Percentiles rank a stretch among this genome's conserved stretches.
Conservation (phyloP, 2,888 invertebrate genomes). For the Cantharis rufa region DNA sequence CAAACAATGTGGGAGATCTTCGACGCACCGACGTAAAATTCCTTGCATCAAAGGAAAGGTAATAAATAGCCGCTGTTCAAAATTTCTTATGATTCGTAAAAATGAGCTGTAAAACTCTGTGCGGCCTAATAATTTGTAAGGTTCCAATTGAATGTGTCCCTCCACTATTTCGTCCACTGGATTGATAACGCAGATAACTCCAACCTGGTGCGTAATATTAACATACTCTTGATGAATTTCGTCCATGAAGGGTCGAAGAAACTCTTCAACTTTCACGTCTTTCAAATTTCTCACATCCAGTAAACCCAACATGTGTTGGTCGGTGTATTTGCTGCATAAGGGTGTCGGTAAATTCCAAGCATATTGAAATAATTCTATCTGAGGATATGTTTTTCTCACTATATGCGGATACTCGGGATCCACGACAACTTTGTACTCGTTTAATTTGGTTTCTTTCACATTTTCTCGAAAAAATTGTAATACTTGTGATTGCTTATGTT, state of each 20-base stretch:
- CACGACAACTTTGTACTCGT: neutral
- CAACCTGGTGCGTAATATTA: slow-evolving; percentile 64
- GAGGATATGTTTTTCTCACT: neutral
- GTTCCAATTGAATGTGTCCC: slow-evolving; percentile 56
- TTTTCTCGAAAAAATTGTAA: neutral
- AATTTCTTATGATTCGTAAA: slow-evolving; percentile 60
- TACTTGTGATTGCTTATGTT: neutral
- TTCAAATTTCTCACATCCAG: slow-evolving; percentile 63
- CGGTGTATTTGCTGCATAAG: slow-evolving; percentile 65
- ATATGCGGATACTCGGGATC: neutral
- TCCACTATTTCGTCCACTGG: slow-evolving; percentile 61
- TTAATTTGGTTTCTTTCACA: neutral
- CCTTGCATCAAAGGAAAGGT: slow-evolving; percentile 67
- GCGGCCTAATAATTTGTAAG: slow-evolving; percentile 66
- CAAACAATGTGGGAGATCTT: slow-evolving; percentile 59
- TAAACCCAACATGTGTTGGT: slow-evolving; percentile 63
- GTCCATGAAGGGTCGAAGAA: slow-evolving; percentile 27
- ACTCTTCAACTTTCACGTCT: slow-evolving; percentile 38
- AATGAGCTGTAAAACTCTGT: slow-evolving; percentile 64
- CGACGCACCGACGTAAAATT: slow-evolving; percentile 60
- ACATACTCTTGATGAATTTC: slow-evolving; percentile 66
- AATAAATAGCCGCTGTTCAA: slow-evolving; percentile 63
- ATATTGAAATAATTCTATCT: neutral
- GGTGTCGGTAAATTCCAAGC: slow-evolving; percentile 60
- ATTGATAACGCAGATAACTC: slow-evolving; percentile 67